A percentile compares a stretch with the other conserved stretches of the same genome.
phyloP scores from a whole-genome alignment of 2,888 invertebrate genomes.

The Hirtodrosophila histrioides region DNA sequence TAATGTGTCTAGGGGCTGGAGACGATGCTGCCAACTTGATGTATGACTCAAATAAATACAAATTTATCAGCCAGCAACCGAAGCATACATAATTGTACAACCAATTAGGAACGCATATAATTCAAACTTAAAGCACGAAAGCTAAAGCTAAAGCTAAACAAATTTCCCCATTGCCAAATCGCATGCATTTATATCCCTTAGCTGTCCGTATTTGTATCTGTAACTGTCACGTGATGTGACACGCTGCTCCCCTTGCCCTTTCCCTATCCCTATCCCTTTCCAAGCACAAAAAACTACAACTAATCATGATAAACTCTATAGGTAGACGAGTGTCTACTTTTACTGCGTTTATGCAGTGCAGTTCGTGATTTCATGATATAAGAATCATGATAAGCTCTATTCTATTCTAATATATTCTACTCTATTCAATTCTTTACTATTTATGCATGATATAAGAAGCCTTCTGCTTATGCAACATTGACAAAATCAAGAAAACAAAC shows the following conservation, averaged over 20 bases:
- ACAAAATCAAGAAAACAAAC: too few species aligned
- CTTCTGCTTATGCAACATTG: too few species aligned
- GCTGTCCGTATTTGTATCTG: conserved; percentile 4
- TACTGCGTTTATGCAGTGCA: too few species aligned
- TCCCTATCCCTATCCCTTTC: too few species aligned
- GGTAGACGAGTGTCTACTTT: neutral
- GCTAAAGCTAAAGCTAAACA: conserved; percentile 30
- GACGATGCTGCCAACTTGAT: conserved; percentile 64
- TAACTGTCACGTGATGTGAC: neutral
- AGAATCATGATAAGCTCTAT: too few species aligned
- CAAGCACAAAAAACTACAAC: neutral
- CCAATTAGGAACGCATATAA: conserved; percentile 71
- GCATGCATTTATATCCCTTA: conserved; percentile 39
- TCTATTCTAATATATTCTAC: too few species aligned
- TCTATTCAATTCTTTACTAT: too few species aligned
- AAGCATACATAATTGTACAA: conserved; percentile 73
- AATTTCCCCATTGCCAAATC: conserved; percentile 23
- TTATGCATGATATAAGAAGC: too few species aligned
- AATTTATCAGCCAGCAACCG: conserved; percentile 77
- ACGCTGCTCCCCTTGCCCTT: too few species aligned
- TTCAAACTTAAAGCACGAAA: conserved; percentile 54
- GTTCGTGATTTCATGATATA: too few species aligned
- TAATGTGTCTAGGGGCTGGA: conserved; percentile 14
- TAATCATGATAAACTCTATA: neutral
- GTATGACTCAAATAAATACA: conserved; percentile 78